Conservation (phyloP, 64 coral and sea anemone genomes). For the Porites australiensis region DNA sequence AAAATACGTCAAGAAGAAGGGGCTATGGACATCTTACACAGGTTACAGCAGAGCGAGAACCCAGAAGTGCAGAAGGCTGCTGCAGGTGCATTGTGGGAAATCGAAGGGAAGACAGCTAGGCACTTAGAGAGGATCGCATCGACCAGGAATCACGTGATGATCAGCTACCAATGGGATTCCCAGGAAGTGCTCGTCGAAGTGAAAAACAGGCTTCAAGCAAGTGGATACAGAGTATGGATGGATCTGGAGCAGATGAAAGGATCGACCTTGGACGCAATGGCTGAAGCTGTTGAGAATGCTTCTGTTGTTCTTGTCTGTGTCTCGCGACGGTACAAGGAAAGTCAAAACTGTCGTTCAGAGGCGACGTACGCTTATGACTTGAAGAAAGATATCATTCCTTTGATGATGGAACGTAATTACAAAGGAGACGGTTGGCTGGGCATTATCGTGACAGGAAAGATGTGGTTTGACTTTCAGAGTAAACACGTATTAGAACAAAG, state of each 20-base stretch:
- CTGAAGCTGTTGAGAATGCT: slow-evolving; percentile 53
- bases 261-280: slow-evolving; percentile 74
- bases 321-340: slow-evolving; percentile 66
- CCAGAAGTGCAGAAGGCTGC: slow-evolving; percentile 62
- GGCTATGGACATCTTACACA: slow-evolving; percentile 8
- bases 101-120: slow-evolving; percentile 42
- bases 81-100: slow-evolving; percentile 63
- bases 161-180: slow-evolving; percentile 81
- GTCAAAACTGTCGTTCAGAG: slow-evolving; percentile 76
- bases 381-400: slow-evolving; percentile 51
- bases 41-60: slow-evolving; percentile 3
- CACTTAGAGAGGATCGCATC: neutral
- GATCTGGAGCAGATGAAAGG: slow-evolving; percentile 81
- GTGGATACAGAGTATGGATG: slow-evolving; percentile 71
- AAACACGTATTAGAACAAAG: neutral
- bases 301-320: slow-evolving; percentile 66
- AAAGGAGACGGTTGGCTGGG: slow-evolving; percentile 53
- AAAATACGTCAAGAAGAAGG: slow-evolving; percentile 34
- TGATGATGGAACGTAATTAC: slow-evolving; percentile 50
- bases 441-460: slow-evolving; percentile 48
- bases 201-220: slow-evolving; percentile 56
- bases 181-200: slow-evolving; percentile 50
- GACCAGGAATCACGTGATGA: slow-evolving; percentile 66
- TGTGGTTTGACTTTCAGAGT: slow-evolving; percentile 39
- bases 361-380: slow-evolving; percentile 41